phyloP scores from a whole-genome alignment of 2,888 invertebrate genomes.

The Diaperis boleti region DNA sequence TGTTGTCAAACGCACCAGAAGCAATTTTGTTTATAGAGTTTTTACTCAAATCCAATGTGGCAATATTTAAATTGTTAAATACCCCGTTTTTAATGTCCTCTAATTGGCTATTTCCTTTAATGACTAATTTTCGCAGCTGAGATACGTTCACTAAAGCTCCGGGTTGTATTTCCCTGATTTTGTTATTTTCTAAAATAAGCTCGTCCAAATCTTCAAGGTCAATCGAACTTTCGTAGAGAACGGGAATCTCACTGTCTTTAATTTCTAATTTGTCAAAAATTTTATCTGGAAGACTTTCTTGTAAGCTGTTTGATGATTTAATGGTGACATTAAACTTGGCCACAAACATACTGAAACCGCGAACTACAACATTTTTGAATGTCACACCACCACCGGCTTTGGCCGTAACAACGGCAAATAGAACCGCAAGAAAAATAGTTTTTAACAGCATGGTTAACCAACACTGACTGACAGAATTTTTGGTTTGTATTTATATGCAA shows the following conservation, averaged over 20 bases:
- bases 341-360: slow-evolving; percentile 50
- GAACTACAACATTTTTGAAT: slow-evolving; percentile 54
- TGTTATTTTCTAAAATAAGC: slow-evolving; percentile 48
- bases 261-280: slow-evolving; percentile 53
- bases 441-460: too few species aligned
- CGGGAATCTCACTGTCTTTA: slow-evolving; percentile 50
- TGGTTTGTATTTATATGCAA: too few species aligned
- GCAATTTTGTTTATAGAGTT: slow-evolving; percentile 48
- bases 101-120: slow-evolving; percentile 47
- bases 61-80: slow-evolving; percentile 50
- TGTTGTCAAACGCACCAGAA: slow-evolving; percentile 48
- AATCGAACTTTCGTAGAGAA: slow-evolving; percentile 50
- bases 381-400: slow-evolving; percentile 38
- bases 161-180: slow-evolving; percentile 49
- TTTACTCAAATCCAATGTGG: slow-evolving; percentile 49
- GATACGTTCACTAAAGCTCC: slow-evolving; percentile 50
- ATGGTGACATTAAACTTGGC: slow-evolving; percentile 53
- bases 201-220: slow-evolving; percentile 54
- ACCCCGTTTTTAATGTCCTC: slow-evolving; percentile 49
- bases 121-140: slow-evolving; percentile 42
- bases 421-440: too few species aligned
- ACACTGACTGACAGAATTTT: too few species aligned
- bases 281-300: slow-evolving; percentile 50
- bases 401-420: background rate
- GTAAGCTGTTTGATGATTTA: slow-evolving; percentile 47